A percentile compares a stretch with the other conserved stretches of the same genome.
Evolutionary conservation across 2,113 vertebrate species (phyloP).

Genomic region (Raphicerus campestris): DNA sequence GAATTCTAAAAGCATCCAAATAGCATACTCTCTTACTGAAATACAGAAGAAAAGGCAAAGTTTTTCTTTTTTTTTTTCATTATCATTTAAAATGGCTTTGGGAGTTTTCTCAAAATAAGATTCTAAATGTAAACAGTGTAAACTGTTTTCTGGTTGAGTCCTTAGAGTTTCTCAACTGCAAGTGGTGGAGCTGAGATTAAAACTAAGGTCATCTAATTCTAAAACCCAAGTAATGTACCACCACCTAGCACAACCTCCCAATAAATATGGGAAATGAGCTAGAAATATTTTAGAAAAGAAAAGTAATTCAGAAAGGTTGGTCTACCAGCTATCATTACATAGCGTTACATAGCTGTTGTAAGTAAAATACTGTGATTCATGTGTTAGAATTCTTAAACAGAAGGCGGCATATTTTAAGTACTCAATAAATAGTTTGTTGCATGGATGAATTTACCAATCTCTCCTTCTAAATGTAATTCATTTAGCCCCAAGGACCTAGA

Average conservation of each 20-base stretch:
- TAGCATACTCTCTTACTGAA: neutral
- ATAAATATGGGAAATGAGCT: neutral
- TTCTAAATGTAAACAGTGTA: neutral
- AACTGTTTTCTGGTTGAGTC: neutral
- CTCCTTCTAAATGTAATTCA: neutral
- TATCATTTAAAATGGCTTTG: neutral
- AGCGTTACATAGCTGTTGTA: neutral
- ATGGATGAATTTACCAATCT: neutral
- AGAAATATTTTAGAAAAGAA: neutral
- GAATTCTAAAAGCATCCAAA: neutral
- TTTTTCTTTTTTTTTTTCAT: neutral
- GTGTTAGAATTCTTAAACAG: neutral
- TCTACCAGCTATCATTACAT: neutral
- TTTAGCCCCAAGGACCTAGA: neutral
- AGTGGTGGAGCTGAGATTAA: neutral
- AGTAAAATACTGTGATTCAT: neutral
- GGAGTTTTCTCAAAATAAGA: neutral
- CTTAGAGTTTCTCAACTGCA: neutral
- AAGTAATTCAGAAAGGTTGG: neutral
- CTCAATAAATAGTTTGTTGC: neutral
- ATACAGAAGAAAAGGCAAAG: neutral
- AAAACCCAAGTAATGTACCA: neutral
- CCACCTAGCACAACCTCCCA: neutral
- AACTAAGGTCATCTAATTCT: neutral
- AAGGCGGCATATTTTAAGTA: neutral